Conservation (phyloP, 2,113 vertebrate species). For the Crocuta crocuta region DNA sequence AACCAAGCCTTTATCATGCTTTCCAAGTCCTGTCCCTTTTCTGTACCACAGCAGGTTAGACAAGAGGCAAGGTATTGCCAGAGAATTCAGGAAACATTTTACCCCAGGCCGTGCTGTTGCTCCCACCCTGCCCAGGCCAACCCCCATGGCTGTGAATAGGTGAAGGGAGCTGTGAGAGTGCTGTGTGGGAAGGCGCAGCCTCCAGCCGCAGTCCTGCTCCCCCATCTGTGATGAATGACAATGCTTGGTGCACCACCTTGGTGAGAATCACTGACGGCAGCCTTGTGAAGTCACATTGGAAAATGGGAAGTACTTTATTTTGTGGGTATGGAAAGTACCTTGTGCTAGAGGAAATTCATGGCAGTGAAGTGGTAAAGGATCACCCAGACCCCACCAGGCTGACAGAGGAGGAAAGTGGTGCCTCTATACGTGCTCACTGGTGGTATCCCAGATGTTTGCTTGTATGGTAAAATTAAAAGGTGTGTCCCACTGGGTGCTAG, state of each 20-base stretch:
- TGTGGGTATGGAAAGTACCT: not conserved
- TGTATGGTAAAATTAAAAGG: not conserved
- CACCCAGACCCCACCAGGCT: not conserved
- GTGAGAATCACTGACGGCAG: not conserved
- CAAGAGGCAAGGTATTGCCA: not conserved
- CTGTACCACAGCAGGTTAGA: not conserved
- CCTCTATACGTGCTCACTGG: not conserved
- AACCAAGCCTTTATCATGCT: not conserved
- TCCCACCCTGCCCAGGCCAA: not conserved
- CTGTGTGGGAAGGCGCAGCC: not conserved
- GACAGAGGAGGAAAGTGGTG: not conserved
- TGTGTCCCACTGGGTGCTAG: not conserved
- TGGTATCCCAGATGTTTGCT: not conserved
- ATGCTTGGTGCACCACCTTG: not conserved
- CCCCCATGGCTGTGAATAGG: not conserved
- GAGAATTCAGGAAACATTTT: not conserved
- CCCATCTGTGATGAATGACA: not conserved
- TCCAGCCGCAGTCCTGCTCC: not conserved
- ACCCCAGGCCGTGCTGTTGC: not conserved
- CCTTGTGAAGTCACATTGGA: not conserved
- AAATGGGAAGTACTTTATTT: not conserved
- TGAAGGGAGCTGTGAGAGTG: not conserved
- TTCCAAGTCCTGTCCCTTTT: not conserved
- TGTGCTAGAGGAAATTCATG: not conserved
- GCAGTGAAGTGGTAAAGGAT: not conserved